Evolutionary conservation across 1,140 invertebrate species (phyloP).

Genomic region (Bombus breviceps): DNA sequence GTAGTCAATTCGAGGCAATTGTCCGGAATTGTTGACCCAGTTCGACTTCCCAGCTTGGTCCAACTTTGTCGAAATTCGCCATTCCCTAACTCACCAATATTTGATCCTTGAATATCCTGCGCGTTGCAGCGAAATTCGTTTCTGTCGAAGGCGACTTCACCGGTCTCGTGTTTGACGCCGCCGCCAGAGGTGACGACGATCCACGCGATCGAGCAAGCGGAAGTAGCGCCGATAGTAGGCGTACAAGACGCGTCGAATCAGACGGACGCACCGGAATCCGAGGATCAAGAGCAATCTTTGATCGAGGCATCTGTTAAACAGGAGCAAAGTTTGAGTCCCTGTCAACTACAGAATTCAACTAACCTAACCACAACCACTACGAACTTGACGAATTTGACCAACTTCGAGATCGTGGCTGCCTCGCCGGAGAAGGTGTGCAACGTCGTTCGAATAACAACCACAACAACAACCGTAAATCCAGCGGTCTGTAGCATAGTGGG

Average conservation of each 20-base stretch:
- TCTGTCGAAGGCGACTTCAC: conserved; percentile 84
- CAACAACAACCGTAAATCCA: conserved; percentile 70
- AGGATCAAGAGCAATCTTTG: conserved; percentile 69
- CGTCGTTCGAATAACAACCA: conserved; percentile 72
- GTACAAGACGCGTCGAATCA: conserved; percentile 92
- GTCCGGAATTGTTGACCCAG: not conserved
- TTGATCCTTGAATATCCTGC: conserved; percentile 63
- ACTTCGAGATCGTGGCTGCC: conserved; percentile 74
- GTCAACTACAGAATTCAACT: conserved; percentile 67
- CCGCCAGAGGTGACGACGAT: conserved; percentile 83
- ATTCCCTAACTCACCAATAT: conserved; percentile 49
- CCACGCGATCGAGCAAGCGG: conserved; percentile 74
- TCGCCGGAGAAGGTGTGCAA: conserved; percentile 75
- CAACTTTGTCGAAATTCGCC: conserved; percentile 12
- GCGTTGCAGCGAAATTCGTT: conserved; percentile 73
- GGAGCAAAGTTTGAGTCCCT: conserved; percentile 74
- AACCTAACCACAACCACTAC: conserved; percentile 40
- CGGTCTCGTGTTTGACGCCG: conserved; percentile 84
- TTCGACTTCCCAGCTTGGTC: not conserved
- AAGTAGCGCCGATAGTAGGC: conserved; percentile 71
- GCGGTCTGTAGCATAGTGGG: conserved; percentile 61
- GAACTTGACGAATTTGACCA: conserved; percentile 53
- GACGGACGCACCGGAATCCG: conserved; percentile 85
- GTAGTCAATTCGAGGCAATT: not conserved
- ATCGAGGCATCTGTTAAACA: conserved; percentile 74